phyloP scores from a whole-genome alignment of 2,888 invertebrate genomes.

The Andrena hattorfiana region DNA sequence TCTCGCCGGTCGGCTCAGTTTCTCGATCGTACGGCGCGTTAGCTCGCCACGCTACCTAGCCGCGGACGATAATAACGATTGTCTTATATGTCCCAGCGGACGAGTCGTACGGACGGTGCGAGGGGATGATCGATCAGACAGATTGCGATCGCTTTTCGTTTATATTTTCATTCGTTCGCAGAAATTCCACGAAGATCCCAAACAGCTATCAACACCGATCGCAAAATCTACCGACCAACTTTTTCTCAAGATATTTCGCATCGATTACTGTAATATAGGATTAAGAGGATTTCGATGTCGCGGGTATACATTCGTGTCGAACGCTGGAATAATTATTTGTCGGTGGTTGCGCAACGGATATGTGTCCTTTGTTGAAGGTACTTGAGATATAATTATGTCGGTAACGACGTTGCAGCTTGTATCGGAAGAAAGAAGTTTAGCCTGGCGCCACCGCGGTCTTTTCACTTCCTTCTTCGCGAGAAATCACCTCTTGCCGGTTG shows the following conservation, averaged over 20 bases:
- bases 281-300: constrained; percentile 18
- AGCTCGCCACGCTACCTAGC: constrained; percentile 32
- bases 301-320: neutral
- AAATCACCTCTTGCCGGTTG: constrained; percentile 47
- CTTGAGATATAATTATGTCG: constrained; percentile 32
- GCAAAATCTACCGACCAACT: constrained; percentile 17
- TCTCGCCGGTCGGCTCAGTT: constrained; percentile 16
- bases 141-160: constrained; percentile 20
- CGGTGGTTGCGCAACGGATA: constrained; percentile 19
- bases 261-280: constrained; percentile 1
- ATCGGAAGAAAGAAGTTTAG: constrained; percentile 18
- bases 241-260: neutral
- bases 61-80: constrained; percentile 52
- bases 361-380: neutral
- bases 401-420: constrained; percentile 12
- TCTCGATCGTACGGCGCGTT: constrained; percentile 21
- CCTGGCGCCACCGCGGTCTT: constrained; percentile 49
- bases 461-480: constrained; percentile 54
- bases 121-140: constrained; percentile 32
- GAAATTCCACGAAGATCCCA: neutral
- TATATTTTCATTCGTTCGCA: constrained; percentile 6
- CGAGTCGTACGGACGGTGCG: constrained; percentile 20
- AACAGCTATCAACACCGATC: neutral
- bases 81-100: constrained; percentile 33
- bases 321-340: constrained; percentile 18